phyloP scores from a whole-genome alignment of 2,888 invertebrate genomes.

The Drosophila subquinaria region DNA sequence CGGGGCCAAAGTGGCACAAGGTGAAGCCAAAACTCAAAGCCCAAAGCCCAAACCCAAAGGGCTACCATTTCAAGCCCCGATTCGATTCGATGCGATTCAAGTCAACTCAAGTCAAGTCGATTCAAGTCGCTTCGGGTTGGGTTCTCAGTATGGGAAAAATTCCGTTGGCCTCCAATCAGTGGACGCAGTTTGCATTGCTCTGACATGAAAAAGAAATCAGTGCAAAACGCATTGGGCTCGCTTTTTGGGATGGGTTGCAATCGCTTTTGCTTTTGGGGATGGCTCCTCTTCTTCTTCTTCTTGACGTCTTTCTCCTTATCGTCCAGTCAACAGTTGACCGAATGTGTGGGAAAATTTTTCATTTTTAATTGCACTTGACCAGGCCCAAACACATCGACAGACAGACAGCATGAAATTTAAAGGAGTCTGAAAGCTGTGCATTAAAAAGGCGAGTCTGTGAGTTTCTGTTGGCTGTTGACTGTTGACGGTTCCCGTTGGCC shows the following conservation, averaged over 20 bases:
- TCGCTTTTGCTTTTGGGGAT: conserved; percentile 11
- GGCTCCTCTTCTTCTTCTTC: neutral
- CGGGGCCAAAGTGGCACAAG: conserved; percentile 79
- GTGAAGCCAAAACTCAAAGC: conserved; percentile 44
- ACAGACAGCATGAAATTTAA: conserved; percentile 56
- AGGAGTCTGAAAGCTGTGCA: conserved; percentile 47
- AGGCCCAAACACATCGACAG: conserved; percentile 18
- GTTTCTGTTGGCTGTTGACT: conserved; percentile 10
- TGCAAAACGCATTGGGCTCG: conserved; percentile 62
- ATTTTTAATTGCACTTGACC: conserved; percentile 82
- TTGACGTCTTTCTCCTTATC: conserved; percentile 52
- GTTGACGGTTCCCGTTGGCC: conserved; percentile 36
- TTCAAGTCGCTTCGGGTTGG: conserved; percentile 11
- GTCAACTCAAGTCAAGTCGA: conserved; percentile 23
- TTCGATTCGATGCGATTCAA: conserved; percentile 39
- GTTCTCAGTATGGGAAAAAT: conserved; percentile 76
- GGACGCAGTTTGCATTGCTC: conserved; percentile 74
- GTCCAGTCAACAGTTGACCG: conserved; percentile 57
- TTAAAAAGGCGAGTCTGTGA: conserved; percentile 39
- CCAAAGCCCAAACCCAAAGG: conserved; percentile 32
- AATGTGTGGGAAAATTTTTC: conserved; percentile 84
- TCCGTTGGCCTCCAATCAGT: conserved; percentile 79
- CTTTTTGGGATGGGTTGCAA: conserved; percentile 25
- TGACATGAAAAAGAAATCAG: conserved; percentile 83
- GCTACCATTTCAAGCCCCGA: conserved; percentile 34